Evolutionary conservation across 1,140 invertebrate genomes (phyloP), one percentile per base, ranked within the genome.

Genomic region (Orius insidiosus): DNA sequence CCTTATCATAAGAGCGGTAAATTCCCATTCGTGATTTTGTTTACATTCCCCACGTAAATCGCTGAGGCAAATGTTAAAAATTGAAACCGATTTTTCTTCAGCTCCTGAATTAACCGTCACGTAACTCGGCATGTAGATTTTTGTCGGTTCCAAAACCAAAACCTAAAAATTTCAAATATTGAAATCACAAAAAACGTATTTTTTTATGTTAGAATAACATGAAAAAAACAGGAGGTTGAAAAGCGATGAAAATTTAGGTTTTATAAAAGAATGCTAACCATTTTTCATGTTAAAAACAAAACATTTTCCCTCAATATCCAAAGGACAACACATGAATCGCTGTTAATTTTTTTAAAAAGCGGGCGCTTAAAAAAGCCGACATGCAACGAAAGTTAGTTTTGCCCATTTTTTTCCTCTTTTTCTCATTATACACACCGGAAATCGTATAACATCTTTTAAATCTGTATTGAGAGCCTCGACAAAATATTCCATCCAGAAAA

Each of bases 401-500:
- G 3, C 24, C 19, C 15, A 43, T 16, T 43, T 19, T 31, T 10
- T 13, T 13, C 13, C 10, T 30, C 24, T n/a, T 43, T 30, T 43
- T 53, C 53, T 46, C 56, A 47, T 13, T 42, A 30, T 38, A 76
- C 78, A 72, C 67, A 86, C 85, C 37, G 89, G 88, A 74, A 93
- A 93, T 54, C 87, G 65, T 49, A 93, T 90, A 51, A 70, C 76
- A 61, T 86, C 78, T 39, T 76, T 75, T 51, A 78, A 72, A 55
- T 79, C 75, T 15, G 69, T 68, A 59, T 84, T 84, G 11, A 81
- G 90, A 2, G 92, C 90, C 66, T 95, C 93, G 4, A 88, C 72
- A 62, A 99, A 98, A 67, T 94, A 98, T 56, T 99, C 95, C 74
- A 95, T 90, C 93, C 94, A 99, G 65, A 98, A 98, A 54, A 78